Evolutionary conservation across 2,888 invertebrate genomes (phyloP).

Genomic region (Pseudanteris insignis): DNA sequence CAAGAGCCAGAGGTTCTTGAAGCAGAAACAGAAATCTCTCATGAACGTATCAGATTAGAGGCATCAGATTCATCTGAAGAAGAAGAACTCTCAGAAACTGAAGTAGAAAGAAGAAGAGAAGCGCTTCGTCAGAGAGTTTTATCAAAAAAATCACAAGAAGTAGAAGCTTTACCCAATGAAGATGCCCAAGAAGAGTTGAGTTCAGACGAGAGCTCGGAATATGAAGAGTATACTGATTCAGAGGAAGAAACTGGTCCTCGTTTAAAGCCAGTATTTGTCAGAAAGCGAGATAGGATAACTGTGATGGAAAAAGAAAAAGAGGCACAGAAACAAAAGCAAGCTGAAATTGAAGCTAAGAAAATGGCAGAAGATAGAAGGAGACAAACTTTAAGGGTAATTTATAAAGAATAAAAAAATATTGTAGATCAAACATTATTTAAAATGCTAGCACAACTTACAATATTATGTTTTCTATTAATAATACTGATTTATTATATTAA

Average conservation of each 20-base stretch:
- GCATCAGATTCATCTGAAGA: conserved; percentile 69
- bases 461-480: too few relatives aligned
- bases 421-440: too few relatives aligned
- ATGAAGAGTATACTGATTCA: conserved; percentile 88
- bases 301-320: conserved; percentile 94
- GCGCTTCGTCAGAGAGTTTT: conserved; percentile 75
- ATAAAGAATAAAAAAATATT: too few relatives aligned
- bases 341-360: conserved; percentile 83
- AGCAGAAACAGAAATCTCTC: conserved; percentile 71
- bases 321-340: conserved; percentile 82
- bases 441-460: too few relatives aligned
- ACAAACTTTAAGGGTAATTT: conserved; percentile 82
- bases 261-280: conserved; percentile 93
- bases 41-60: conserved; percentile 67
- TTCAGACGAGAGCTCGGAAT: conserved; percentile 77
- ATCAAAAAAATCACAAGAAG: conserved; percentile 73
- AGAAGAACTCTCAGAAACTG: conserved; percentile 84
- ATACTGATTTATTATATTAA: too few relatives aligned
- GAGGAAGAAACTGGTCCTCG: conserved; percentile 92
- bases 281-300: conserved; percentile 92
- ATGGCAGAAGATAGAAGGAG: conserved; percentile 88
- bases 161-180: conserved; percentile 79
- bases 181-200: conserved; percentile 69
- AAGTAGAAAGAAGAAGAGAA: conserved; percentile 84
- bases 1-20: conserved; percentile 77